Percentiles rank a stretch among this genome's conserved stretches.
Evolutionary conservation across 2,113 vertebrate species (phyloP).

Genomic region (Malurus elegans): DNA sequence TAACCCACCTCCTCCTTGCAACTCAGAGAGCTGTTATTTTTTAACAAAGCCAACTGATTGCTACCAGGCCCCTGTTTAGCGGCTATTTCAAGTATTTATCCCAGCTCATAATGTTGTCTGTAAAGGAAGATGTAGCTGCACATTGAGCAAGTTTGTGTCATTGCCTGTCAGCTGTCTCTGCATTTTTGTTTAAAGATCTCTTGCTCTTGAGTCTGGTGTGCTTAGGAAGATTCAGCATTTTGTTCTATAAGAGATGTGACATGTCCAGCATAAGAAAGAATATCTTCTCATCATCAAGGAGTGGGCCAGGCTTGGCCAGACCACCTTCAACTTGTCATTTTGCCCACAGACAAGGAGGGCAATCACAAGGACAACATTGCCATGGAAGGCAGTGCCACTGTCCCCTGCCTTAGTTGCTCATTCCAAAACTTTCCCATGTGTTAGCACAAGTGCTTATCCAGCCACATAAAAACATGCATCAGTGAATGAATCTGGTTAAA

Average conservation of each 20-base stretch:
- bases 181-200: neutral
- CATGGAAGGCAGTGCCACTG: neutral
- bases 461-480: neutral
- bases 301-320: neutral
- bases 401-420: neutral
- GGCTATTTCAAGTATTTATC: neutral
- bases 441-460: neutral
- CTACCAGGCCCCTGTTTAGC: neutral
- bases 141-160: neutral
- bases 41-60: constrained; percentile 41
- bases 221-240: neutral
- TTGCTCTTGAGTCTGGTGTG: neutral
- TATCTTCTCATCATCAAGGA: neutral
- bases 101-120: neutral
- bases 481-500: neutral
- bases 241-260: neutral
- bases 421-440: neutral
- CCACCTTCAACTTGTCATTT: neutral
- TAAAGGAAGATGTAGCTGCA: neutral
- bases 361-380: neutral
- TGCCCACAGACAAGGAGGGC: neutral
- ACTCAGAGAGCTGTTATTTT: neutral
- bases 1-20: neutral
- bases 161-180: neutral
- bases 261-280: neutral